These are phyloP conservation scores for Blera fallax DNA, from an alignment of 2,888 invertebrate genomes.

Conservation along the genomic window DNA sequence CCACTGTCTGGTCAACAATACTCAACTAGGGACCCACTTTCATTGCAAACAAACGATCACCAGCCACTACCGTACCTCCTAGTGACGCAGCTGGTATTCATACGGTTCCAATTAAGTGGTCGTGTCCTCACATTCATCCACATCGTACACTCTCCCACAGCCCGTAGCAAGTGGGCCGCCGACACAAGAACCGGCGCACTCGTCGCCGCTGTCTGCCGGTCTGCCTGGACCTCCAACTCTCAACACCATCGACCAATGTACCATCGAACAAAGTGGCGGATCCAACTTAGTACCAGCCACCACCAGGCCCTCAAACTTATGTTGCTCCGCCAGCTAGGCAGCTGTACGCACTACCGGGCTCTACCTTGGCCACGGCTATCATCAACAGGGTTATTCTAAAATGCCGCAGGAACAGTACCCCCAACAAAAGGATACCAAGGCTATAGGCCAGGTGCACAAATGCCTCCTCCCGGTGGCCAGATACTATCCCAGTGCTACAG, in stretches of 20 bases:
- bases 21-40: conserved; percentile 77
- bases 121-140: conserved; percentile 61
- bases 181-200: conserved; percentile 79
- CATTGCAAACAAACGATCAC: conserved; percentile 72
- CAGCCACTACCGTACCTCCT: conserved; percentile 74
- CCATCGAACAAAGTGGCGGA: conserved; percentile 81
- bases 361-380: conserved; percentile 84
- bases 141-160: conserved; percentile 68
- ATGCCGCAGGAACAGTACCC: conserved; percentile 84
- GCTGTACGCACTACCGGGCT: conserved; percentile 80
- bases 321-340: conserved; percentile 79
- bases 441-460: conserved; percentile 85
- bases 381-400: conserved; percentile 84
- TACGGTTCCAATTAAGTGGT: conserved; percentile 80
- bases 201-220: conserved; percentile 77
- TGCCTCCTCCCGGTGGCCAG: conserved; percentile 83
- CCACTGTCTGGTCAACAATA: conserved; percentile 77
- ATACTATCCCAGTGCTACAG: conserved; percentile 85
- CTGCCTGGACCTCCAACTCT: conserved; percentile 76
- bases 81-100: conserved; percentile 77
- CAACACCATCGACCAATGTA: conserved; percentile 77
- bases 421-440: conserved; percentile 86
- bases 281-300: conserved; percentile 80
- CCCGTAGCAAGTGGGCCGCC: conserved; percentile 79
- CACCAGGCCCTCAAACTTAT: conserved; percentile 80